Base-by-base conservation (phyloP, 2,888 invertebrate species). In the Mayetiola destructor region DNA sequence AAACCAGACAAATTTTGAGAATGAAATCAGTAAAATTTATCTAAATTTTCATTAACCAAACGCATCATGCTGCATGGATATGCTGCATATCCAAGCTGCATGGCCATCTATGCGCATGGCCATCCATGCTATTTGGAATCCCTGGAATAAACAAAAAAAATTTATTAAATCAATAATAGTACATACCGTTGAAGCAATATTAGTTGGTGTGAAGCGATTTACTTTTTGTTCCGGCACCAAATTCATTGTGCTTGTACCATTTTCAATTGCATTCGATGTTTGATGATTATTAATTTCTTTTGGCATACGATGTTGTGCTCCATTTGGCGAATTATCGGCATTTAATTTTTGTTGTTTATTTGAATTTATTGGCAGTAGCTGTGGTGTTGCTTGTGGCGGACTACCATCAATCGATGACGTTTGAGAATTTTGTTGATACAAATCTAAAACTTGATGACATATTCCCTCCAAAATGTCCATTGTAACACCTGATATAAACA, bases 391-490 rank as follows among this genome's bases (percentile, higher is more conserved):
- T 20, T 60, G 57, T 59, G 64, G 64, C 1, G 87, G 86, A 57
- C 66, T 63, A 23, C 68, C 67, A 56, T 63, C 69, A 12, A 59
- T 62, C 2, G 75, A 66, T 27, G 78, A 73, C 39, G 75, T 69
- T 20, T 52, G 39, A 32, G 30, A 35, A 61, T 86, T 79, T 63
- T 85, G 82, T 1, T 89, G 88, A 73, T 96, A 96, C 59, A 96
- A 75, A 72, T 96, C 96, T 61, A 96, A 71, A 12, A 88, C 88
- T 77, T 89, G 95, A 74, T 96, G 96, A 65, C 96, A 96, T 62
- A 96, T 93, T 73, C 95, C 95, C 75, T 99, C 97, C 40, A 99
- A 75, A 57, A 96, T 77, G 64, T 94, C 93, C 80, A 90, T 87
- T 1, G 90, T 88, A 30, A 97, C 85, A 66, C 94, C 94, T 66